These are phyloP conservation scores for Macrobrachium rosenbergii DNA, from an alignment of 1,140 invertebrate genomes.

Conservation along the genomic window DNA sequence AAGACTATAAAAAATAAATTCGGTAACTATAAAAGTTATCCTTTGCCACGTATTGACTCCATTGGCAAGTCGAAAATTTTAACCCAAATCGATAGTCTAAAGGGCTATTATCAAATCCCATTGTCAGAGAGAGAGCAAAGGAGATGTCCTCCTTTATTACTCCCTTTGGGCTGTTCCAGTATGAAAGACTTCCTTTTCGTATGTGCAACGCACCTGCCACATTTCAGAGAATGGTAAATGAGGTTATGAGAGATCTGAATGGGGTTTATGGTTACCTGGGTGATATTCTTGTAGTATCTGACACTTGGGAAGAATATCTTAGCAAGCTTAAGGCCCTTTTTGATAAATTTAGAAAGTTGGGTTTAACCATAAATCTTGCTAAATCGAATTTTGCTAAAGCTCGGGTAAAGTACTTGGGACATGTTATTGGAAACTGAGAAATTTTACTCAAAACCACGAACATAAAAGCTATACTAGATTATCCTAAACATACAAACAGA, in stretches of 20 bases:
- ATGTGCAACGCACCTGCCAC: neutral
- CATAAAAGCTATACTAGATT: no score
- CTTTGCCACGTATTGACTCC: neutral
- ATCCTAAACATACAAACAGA: no score
- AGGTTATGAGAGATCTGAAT: neutral
- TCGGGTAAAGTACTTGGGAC: no score
- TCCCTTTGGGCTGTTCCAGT: no score
- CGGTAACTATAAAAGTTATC: neutral
- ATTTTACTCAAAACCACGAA: no score
- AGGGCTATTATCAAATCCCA: conserved; percentile 29
- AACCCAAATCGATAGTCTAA: neutral
- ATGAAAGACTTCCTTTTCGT: neutral
- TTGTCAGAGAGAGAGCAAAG: conserved; percentile 11
- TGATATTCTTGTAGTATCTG: neutral
- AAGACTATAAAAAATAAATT: neutral
- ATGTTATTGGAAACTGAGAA: no score
- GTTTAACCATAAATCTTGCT: conserved; percentile 23
- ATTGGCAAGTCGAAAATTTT: neutral
- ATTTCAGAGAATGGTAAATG: conserved; percentile 2
- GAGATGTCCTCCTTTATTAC: no score
- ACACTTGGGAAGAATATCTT: no score
- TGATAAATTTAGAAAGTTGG: neutral
- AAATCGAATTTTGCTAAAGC: conserved; percentile 3
- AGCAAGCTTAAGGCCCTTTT: neutral
- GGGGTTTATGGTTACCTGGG: neutral